Percentiles rank a stretch among this genome's conserved stretches.
Conservation (phyloP, 2,888 invertebrate species). For the Dasysyrphus albostriatus region DNA sequence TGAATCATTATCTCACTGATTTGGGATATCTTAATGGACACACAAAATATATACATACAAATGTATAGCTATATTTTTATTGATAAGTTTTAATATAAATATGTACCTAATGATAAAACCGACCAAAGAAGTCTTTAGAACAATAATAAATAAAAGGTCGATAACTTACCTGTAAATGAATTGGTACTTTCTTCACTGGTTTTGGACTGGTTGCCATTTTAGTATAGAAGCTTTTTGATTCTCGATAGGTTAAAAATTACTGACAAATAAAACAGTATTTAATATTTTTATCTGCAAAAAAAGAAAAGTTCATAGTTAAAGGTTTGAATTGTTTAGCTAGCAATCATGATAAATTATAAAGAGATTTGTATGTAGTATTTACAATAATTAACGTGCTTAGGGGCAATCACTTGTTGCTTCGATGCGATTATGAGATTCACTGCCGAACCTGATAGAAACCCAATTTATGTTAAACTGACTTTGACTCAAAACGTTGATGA, state of each 20-base stretch:
- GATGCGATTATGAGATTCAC: neutral
- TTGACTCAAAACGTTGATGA: neutral
- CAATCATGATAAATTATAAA: neutral
- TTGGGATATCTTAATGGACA: no score
- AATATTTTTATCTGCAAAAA: conserved; percentile 12
- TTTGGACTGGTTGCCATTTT: conserved; percentile 85
- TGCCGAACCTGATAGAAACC: neutral
- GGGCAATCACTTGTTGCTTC: no score
- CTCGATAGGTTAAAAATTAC: neutral
- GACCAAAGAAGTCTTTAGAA: no score
- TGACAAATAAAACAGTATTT: conserved; percentile 8
- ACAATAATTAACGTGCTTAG: neutral
- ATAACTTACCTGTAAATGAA: conserved; percentile 93
- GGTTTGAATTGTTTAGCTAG: neutral
- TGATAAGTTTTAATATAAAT: conserved; percentile 7
- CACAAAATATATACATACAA: no score
- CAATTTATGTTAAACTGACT: conserved; percentile 2
- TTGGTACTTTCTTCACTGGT: conserved; percentile 97
- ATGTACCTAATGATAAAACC: neutral
- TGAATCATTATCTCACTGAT: neutral
- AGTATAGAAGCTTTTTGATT: conserved; percentile 43
- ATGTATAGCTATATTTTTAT: neutral
- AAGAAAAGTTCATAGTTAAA: neutral
- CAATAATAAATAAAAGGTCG: neutral
- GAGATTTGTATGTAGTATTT: no score